Evolutionary conservation across 2,888 invertebrate species (phyloP), one percentile per base, ranked within the genome.

Genomic region (Tineola bisselliella): DNA sequence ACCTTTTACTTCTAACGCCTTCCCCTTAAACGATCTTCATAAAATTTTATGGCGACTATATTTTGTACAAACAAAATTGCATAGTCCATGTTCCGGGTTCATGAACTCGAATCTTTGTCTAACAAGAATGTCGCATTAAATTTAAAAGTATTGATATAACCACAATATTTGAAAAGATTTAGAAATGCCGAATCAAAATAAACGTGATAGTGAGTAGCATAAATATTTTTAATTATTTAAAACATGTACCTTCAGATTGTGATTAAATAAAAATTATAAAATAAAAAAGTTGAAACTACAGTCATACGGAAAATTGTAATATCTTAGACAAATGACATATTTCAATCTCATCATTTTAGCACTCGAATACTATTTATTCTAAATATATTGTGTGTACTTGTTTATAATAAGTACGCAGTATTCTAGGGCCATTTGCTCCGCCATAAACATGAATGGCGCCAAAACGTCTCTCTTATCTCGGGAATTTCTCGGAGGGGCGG

Each of bases 381-480:
- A 69, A 74, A 72, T 73, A 74, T 72, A 71, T 71, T 71, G 67
- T 72, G 65, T 72, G 72, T 75, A 74, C 79, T 84, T 84, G 80
- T 84, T 84, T 82, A 82, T 82, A 86, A 84, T 81, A 84, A 86
- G 84, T 80, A 71, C 78, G 80, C 77, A 77, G 77, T 81, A 81
- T 82, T 84, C 78, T 83, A 80, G 76, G 76, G 77, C 79, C 82
- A 84, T 86, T 87, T 83, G 80, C 77, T 81, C 79, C 70, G 81
- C 81, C 73, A 86, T 87, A 84, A 87, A 86, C 86, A 84, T 84
- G 82, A 87, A 87, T 84, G 83, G 86, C 77, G 83, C 79, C 83
- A 83, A 84, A 87, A 86, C 81, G 84, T 84, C 84, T 84, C 81
- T 84, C 87, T 87, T 87, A 87, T 87, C 87, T 86, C 75, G 83